phyloP scores from a whole-genome alignment of 2,888 invertebrate species.

The Cantharis nigra region DNA sequence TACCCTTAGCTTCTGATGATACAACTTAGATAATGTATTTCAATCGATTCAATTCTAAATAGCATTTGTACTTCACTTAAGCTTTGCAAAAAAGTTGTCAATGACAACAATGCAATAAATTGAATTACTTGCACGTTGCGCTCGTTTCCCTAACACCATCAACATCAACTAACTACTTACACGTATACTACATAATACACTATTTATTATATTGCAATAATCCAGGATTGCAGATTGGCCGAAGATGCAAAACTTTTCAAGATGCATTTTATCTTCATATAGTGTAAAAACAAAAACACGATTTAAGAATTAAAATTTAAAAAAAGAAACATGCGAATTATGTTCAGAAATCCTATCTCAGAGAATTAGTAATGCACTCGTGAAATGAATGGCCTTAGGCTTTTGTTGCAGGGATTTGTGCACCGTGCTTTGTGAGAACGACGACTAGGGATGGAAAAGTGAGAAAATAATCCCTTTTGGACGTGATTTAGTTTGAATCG shows the following conservation, averaged over 20 bases:
- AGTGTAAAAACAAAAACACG: not conserved
- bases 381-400: not conserved
- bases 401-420: not conserved
- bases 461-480: slow-evolving; percentile 2
- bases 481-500: slow-evolving; percentile 5
- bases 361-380: not conserved
- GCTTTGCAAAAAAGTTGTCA: not conserved
- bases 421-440: not conserved
- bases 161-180: no score
- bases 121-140: not conserved
- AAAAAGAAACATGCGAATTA: not conserved
- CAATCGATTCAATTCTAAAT: not conserved
- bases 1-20: not conserved
- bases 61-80: not conserved
- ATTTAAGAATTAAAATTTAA: not conserved
- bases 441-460: not conserved
- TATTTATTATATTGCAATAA: not conserved
- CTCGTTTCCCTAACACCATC: not conserved
- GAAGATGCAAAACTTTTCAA: not conserved
- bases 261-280: not conserved
- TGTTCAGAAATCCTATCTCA: not conserved
- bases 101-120: not conserved
- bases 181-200: no score
- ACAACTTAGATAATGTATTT: not conserved
- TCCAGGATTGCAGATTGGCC: not conserved